phyloP scores from a whole-genome alignment of 2,888 invertebrate genomes.

The Rhopalosiphum nymphaeae region DNA sequence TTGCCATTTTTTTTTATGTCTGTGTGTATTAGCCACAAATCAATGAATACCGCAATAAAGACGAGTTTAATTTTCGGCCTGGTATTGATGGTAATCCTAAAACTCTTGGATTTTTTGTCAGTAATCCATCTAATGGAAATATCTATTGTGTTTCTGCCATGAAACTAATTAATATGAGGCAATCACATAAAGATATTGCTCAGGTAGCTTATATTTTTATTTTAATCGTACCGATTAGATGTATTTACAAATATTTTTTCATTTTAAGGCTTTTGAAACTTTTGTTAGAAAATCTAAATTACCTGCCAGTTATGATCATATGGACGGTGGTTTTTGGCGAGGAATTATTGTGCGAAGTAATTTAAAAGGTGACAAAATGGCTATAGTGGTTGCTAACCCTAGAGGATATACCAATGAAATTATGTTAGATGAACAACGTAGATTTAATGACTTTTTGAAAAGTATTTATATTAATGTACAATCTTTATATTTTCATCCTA shows the following conservation, averaged over 20 bases:
- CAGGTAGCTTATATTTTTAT: constrained; percentile 67
- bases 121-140: constrained; percentile 67
- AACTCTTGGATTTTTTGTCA: constrained; percentile 70
- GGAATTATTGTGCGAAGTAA: constrained; percentile 72
- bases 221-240: not conserved
- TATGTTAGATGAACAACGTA: constrained; percentile 75
- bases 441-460: constrained; percentile 77
- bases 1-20: constrained; percentile 40
- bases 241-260: constrained; percentile 22
- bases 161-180: constrained; percentile 69
- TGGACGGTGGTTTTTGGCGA: constrained; percentile 75
- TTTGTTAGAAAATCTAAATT: constrained; percentile 80
- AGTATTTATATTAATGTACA: constrained; percentile 39
- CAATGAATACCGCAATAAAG: constrained; percentile 70
- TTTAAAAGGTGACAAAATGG: constrained; percentile 81
- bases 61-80: constrained; percentile 70
- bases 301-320: constrained; percentile 83
- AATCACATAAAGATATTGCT: constrained; percentile 69
- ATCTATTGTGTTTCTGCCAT: constrained; percentile 69
- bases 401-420: constrained; percentile 75
- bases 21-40: constrained; percentile 69
- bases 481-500: constrained; percentile 65
- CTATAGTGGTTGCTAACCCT: constrained; percentile 77
- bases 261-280: constrained; percentile 74
- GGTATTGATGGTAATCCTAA: constrained; percentile 70